Percentiles rank a stretch among this genome's conserved stretches.
Conservation (phyloP, 1,140 invertebrate genomes). For the Dinoponera quadriceps region DNA sequence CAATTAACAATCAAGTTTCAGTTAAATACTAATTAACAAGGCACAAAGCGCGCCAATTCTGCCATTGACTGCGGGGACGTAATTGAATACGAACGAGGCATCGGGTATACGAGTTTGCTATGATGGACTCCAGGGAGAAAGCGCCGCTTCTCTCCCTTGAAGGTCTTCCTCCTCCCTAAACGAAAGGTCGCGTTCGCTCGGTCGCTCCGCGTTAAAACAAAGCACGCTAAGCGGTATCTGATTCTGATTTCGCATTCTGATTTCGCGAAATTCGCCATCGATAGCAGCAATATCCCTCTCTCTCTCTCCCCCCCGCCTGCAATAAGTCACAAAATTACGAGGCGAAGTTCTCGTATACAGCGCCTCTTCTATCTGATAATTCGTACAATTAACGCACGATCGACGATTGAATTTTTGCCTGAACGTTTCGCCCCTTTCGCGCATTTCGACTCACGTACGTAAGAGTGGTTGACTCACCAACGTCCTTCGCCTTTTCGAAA, state of each 20-base stretch:
- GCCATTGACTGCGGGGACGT: slow-evolving; percentile 23
- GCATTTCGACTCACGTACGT: too few relatives aligned
- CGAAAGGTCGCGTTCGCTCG: slow-evolving; percentile 1
- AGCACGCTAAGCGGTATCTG: background rate
- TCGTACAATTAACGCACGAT: too few relatives aligned
- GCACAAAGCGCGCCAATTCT: slow-evolving; percentile 49
- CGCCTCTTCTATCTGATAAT: too few relatives aligned
- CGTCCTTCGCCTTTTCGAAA: too few relatives aligned
- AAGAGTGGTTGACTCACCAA: too few relatives aligned
- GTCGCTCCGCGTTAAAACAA: slow-evolving; percentile 29
- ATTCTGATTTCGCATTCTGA: too few relatives aligned
- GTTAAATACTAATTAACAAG: slow-evolving; percentile 59
- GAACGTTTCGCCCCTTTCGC: too few relatives aligned
- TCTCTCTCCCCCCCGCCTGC: too few relatives aligned
- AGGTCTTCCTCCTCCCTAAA: too few relatives aligned
- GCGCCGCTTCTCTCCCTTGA: background rate
- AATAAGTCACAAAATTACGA: too few relatives aligned
- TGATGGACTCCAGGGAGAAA: background rate
- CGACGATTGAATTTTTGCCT: too few relatives aligned
- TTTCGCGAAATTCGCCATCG: slow-evolving; percentile 20
- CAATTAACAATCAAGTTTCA: slow-evolving; percentile 59
- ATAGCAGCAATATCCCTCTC: background rate
- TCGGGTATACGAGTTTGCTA: background rate
- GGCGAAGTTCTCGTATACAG: too few relatives aligned
- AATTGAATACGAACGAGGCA: slow-evolving; percentile 54